Base-by-base conservation (phyloP, 2,113 vertebrate genomes). In the Menidia beryllina region DNA sequence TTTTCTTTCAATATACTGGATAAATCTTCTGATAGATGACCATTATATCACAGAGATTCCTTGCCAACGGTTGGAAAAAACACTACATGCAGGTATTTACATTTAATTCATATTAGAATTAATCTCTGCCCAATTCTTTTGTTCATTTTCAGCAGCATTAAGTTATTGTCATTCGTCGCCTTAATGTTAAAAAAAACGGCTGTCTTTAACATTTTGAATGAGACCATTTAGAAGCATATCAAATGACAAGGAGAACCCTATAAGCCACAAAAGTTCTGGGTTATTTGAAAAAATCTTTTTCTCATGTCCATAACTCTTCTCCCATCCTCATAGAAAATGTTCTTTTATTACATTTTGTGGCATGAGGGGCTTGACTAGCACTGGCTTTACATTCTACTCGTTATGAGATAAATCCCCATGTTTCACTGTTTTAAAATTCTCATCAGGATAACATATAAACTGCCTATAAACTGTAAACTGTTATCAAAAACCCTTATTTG, bases 241-340 rank as follows among this genome's bases (percentile, higher is more conserved):
- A 13, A 34, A 4, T 17, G 25, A 34, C 53, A 48, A 67, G 17
- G 36, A 39, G 36, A 61, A 34, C 8, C n/a, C 26, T 49, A 48
- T 45, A 63, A 10, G 1, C 27, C 27, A 21, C 47, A 64, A 67
- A 20, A 11, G 5, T 8, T 64, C 24, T 43, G 10, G 27, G 21
- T 43, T 70, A 41, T 62, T 53, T 24, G 23, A 17, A 52, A 43
- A 39, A 19, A 17, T 36, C 11, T 34, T 21, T 39, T 70, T 14
- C 48, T 53, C 4, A 15, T 27, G n/a, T n/a, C n/a, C n/a, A n/a
- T n/a, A n/a, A n/a, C n/a, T n/a, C n/a, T n/a, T n/a, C n/a, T n/a
- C n/a, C n/a, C n/a, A n/a, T n/a, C n/a, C n/a, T n/a, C 56, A 20
- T 49, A 45, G 34, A 69, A 48, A 72, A 64, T 41, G 38, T 76